phyloP scores from a whole-genome alignment of 2,113 vertebrate species.

The Caretta caretta region DNA sequence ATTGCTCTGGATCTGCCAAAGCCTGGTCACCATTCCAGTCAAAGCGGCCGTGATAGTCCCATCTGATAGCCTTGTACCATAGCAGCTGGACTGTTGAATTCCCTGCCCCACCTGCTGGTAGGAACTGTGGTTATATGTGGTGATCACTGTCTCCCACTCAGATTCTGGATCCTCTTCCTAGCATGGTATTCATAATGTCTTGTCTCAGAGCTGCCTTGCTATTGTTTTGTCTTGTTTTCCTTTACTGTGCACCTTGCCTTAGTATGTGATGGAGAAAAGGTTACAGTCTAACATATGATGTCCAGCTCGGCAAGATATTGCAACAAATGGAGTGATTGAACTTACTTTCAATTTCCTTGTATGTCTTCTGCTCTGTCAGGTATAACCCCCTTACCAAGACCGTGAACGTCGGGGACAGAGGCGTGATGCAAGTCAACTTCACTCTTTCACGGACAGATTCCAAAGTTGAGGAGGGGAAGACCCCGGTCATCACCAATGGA shows the following conservation, averaged over 20 bases:
- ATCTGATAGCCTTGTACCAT: not conserved
- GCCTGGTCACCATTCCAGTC: not conserved
- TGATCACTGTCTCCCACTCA: not conserved
- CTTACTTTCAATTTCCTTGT: not conserved
- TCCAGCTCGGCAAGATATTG: not conserved
- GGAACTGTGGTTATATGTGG: not conserved
- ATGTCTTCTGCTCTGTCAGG: constrained; percentile 70
- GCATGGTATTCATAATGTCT: not conserved
- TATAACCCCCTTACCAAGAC: constrained; percentile 85
- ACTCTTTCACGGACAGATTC: constrained; percentile 82
- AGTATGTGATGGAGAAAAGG: not conserved
- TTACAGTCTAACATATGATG: not conserved
- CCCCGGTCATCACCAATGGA: constrained; percentile 48
- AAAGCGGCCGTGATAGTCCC: not conserved
- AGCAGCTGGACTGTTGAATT: not conserved
- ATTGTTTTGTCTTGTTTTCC: not conserved
- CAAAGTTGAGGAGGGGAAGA: constrained; percentile 74
- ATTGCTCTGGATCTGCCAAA: not conserved
- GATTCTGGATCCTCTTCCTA: not conserved
- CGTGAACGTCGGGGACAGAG: constrained; percentile 82
- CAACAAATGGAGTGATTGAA: not conserved
- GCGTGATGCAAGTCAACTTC: constrained; percentile 89
- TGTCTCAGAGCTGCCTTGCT: not conserved
- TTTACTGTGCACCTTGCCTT: not conserved
- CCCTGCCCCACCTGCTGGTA: not conserved